Conservation (phyloP, 2,888 invertebrate genomes). For the Plagodis pulveraria region DNA sequence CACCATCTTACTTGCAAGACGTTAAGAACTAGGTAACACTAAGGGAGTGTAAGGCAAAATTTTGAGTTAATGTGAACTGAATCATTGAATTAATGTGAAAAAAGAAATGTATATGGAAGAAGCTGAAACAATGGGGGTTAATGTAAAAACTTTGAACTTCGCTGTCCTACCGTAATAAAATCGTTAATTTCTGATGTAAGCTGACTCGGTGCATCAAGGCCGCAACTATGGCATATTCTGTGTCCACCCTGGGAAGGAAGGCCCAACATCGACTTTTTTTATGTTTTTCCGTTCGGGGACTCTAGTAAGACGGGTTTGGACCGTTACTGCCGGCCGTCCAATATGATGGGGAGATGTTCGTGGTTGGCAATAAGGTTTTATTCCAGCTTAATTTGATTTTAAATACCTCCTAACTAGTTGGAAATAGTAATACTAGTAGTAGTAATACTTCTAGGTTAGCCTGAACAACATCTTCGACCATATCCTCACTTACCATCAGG, state of each 20-base stretch:
- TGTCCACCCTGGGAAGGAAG: constrained; percentile 22
- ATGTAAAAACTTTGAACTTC: constrained; percentile 25
- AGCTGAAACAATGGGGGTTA: background rate
- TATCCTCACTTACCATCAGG: too few relatives aligned
- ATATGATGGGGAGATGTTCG: constrained; percentile 10
- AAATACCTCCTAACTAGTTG: too few relatives aligned
- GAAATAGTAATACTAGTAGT: too few relatives aligned
- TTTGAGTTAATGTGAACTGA: too few relatives aligned
- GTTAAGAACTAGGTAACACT: too few relatives aligned
- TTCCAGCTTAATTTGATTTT: background rate
- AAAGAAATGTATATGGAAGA: too few relatives aligned
- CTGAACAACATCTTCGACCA: too few relatives aligned
- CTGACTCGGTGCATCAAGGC: constrained; percentile 26
- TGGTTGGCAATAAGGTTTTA: background rate
- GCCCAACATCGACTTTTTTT: constrained; percentile 20
- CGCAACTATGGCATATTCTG: constrained; percentile 16
- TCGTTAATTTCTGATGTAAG: constrained; percentile 39
- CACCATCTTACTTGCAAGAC: too few relatives aligned
- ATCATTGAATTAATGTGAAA: too few relatives aligned
- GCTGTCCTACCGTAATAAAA: constrained; percentile 37
- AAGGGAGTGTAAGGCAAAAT: too few relatives aligned
- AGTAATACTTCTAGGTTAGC: too few relatives aligned
- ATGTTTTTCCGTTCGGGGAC: constrained; percentile 24
- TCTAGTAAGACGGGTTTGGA: constrained; percentile 26
- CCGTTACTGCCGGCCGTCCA: constrained; percentile 25